phyloP scores from a whole-genome alignment of 2,888 invertebrate genomes.

The Torymus texanus region DNA sequence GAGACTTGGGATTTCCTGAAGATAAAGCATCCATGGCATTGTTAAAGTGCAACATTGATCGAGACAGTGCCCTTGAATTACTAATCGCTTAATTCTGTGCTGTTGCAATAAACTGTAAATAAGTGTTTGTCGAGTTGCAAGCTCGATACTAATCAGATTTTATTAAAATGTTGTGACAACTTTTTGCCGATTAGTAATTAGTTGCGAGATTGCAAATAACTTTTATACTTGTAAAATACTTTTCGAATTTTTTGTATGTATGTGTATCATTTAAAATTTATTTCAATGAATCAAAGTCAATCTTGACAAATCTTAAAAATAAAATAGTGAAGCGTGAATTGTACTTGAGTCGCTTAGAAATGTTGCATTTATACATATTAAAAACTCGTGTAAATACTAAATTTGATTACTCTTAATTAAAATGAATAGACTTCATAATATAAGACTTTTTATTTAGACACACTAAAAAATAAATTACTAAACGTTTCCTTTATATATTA shows the following conservation, averaged over 20 bases:
- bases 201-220: constrained; percentile 43
- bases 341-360: constrained; percentile 50
- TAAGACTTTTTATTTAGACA: constrained; percentile 43
- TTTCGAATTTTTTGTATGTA: constrained; percentile 48
- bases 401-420: constrained; percentile 51
- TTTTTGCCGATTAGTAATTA: constrained; percentile 51
- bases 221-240: constrained; percentile 56
- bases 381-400: constrained; percentile 49
- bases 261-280: constrained; percentile 39
- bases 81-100: constrained; percentile 81
- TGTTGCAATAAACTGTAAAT: constrained; percentile 54
- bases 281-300: constrained; percentile 36
- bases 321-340: constrained; percentile 21
- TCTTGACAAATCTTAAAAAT: constrained; percentile 23
- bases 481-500: constrained; percentile 56
- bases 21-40: constrained; percentile 84
- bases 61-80: constrained; percentile 90
- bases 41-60: constrained; percentile 86
- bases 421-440: constrained; percentile 37
- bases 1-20: constrained; percentile 90
- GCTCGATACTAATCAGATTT: constrained; percentile 46
- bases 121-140: constrained; percentile 45
- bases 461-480: constrained; percentile 33
- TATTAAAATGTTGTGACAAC: constrained; percentile 53
- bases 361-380: constrained; percentile 49